A percentile compares a stretch with the other conserved stretches of the same genome.
phyloP scores from a whole-genome alignment of 2,888 invertebrate species.

The Dynastes hyllus region DNA sequence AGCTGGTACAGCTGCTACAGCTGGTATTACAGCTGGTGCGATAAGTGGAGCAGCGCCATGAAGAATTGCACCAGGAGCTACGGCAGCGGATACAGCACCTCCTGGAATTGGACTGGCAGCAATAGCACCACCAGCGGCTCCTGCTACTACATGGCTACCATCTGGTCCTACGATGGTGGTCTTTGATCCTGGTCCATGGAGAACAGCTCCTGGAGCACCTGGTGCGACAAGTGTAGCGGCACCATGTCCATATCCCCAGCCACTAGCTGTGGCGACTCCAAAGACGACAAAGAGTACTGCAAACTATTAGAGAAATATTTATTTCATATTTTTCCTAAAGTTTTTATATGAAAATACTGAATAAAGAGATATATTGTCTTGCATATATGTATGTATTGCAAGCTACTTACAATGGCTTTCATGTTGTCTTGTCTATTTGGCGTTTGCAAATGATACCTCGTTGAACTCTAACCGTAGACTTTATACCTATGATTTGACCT shows the following conservation, averaged over 20 bases:
- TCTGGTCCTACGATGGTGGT: conserved; percentile 61
- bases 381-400: neutral
- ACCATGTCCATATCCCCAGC: conserved; percentile 55
- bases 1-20: conserved; percentile 40
- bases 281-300: conserved; percentile 47
- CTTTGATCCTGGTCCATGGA: conserved; percentile 60
- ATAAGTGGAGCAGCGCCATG: conserved; percentile 52
- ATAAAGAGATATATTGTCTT: neutral
- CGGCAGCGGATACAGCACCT: conserved; percentile 57
- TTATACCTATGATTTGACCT: conserved; percentile 57
- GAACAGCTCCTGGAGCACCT: conserved; percentile 58
- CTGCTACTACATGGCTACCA: conserved; percentile 60
- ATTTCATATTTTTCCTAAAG: neutral
- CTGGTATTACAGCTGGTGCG: conserved; percentile 46
- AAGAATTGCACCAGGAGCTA: conserved; percentile 55
- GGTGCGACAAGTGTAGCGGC: conserved; percentile 57
- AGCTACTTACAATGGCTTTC: conserved; percentile 55
- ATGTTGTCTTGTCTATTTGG: conserved; percentile 55
- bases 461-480: conserved; percentile 52
- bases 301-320: conserved; percentile 25
- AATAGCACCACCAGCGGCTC: conserved; percentile 59
- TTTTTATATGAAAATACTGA: neutral
- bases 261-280: conserved; percentile 56
- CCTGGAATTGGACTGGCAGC: conserved; percentile 58
- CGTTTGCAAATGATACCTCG: conserved; percentile 54